phyloP scores from a whole-genome alignment of 2,113 vertebrate genomes.

The Hepsetus odoe region DNA sequence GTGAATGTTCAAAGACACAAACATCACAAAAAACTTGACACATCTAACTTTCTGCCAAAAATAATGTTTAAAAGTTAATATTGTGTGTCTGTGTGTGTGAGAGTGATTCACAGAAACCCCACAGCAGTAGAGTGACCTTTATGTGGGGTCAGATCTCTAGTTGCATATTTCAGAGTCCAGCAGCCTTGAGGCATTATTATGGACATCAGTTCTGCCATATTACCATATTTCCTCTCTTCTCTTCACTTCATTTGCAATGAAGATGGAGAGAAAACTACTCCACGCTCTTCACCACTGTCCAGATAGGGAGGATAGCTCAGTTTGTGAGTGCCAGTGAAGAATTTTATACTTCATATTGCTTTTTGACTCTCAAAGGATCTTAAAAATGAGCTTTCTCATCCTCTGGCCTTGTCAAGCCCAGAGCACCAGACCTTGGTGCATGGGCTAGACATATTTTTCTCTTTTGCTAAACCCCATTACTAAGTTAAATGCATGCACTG shows the following conservation, averaged over 20 bases:
- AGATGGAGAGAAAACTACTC: background rate
- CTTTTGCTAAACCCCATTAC: conserved; percentile 22
- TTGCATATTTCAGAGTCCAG: conserved; percentile 5
- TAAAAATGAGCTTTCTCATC: conserved; percentile 22
- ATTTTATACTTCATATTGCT: conserved; percentile 18
- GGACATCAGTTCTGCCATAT: background rate
- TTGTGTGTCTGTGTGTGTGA: conserved; percentile 16
- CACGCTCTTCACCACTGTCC: background rate
- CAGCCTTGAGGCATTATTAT: conserved; percentile 8
- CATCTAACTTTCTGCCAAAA: too few relatives aligned
- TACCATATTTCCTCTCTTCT: conserved; percentile 14
- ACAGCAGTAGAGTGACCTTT: conserved; percentile 26
- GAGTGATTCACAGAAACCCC: conserved; percentile 25
- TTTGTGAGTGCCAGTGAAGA: background rate
- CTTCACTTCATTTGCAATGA: conserved; percentile 17
- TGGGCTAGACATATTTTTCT: background rate
- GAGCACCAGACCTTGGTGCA: background rate
- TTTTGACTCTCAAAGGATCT: conserved; percentile 26
- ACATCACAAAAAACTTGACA: too few relatives aligned
- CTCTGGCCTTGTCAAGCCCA: background rate
- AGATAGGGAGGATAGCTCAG: background rate
- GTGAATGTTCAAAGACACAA: too few relatives aligned
- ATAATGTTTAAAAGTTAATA: too few relatives aligned
- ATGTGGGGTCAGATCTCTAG: conserved; percentile 13
- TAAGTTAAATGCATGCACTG: background rate